Percentiles rank a stretch among this genome's conserved stretches.
phyloP scores from a whole-genome alignment of 2,113 vertebrate species.

The Pluvianellus socialis region DNA sequence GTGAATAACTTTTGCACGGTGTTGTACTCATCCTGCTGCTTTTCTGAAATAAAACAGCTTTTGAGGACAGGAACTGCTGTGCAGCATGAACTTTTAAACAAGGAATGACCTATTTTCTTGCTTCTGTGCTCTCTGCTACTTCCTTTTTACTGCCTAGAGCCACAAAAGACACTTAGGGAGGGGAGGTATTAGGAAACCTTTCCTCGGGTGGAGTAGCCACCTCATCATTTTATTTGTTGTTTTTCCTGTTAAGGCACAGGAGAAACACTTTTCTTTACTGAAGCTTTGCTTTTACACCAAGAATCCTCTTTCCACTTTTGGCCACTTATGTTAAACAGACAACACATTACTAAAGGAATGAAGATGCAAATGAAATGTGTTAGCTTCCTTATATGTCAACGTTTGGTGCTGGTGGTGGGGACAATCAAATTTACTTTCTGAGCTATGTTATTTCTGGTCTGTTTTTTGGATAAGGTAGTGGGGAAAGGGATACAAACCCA shows the following conservation, averaged over 20 bases:
- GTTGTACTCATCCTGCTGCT: neutral
- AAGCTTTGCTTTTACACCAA: neutral
- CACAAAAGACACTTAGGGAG: neutral
- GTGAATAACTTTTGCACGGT: neutral
- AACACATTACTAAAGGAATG: neutral
- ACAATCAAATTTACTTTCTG: neutral
- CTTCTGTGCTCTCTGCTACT: neutral
- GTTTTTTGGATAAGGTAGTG: neutral
- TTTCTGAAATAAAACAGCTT: conserved; percentile 18
- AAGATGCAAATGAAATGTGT: neutral
- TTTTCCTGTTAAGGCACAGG: neutral
- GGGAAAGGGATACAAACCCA: neutral
- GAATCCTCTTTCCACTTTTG: neutral
- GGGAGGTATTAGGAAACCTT: neutral
- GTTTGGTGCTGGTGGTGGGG: neutral
- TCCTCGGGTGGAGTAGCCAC: neutral
- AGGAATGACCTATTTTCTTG: conserved; percentile 33
- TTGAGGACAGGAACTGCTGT: neutral
- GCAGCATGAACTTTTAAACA: conserved; percentile 34
- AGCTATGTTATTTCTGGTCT: neutral
- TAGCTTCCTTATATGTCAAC: neutral
- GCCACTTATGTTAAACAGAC: too few relatives aligned
- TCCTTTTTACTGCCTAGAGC: neutral
- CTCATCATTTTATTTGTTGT: neutral
- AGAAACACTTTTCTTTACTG: neutral